Evolutionary conservation across 2,888 invertebrate species (phyloP).

Genomic region (Apamea sordens): DNA sequence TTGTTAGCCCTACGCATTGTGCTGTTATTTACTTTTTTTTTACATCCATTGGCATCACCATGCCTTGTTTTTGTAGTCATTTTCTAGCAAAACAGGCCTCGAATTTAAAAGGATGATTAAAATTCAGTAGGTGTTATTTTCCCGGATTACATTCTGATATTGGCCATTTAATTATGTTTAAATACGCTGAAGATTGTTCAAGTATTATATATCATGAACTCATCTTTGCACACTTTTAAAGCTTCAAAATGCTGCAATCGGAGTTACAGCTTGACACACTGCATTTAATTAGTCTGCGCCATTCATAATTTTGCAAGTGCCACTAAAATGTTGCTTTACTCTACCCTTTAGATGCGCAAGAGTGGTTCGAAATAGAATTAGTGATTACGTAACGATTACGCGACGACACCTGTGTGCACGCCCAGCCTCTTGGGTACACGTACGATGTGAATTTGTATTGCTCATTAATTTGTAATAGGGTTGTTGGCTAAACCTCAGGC

Average conservation of each 20-base stretch:
- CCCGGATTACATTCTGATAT: not conserved
- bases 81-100: slow-evolving; percentile 18
- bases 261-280: not conserved
- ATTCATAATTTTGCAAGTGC: slow-evolving; percentile 33
- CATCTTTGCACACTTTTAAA: not conserved
- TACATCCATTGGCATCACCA: slow-evolving; percentile 70
- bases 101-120: slow-evolving; percentile 14
- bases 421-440: slow-evolving; percentile 42
- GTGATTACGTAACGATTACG: slow-evolving; percentile 72
- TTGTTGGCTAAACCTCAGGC: slow-evolving; percentile 9
- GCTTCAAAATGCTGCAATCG: slow-evolving; percentile 1
- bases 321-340: slow-evolving; percentile 42
- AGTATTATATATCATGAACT: not conserved
- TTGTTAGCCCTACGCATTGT: slow-evolving; percentile 76
- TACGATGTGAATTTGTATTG: slow-evolving; percentile 63
- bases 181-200: not conserved
- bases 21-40: slow-evolving; percentile 76
- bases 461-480: slow-evolving; percentile 61
- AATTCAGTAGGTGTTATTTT: not conserved
- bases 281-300: slow-evolving; percentile 5
- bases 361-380: slow-evolving; percentile 63
- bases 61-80: slow-evolving; percentile 26
- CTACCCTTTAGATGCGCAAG: slow-evolving; percentile 62
- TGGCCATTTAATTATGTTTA: not conserved
- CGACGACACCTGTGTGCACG: slow-evolving; percentile 58